Conservation (phyloP, 1,140 invertebrate species). For the Lineus longissimus region DNA sequence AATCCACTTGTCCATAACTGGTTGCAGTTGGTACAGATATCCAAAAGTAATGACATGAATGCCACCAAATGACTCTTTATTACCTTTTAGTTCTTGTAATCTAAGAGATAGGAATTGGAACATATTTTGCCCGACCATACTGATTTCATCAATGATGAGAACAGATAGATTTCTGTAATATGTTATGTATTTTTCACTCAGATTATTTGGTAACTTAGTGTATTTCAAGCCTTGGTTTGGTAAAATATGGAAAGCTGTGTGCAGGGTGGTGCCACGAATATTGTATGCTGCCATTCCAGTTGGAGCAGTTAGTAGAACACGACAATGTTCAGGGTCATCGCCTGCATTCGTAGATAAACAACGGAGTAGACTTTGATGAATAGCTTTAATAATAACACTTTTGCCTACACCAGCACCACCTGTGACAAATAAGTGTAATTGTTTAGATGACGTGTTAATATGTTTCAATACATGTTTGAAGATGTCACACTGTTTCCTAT, state of each 20-base stretch:
- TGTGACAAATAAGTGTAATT: constrained; percentile 18
- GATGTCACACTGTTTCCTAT: background rate
- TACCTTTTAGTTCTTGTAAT: constrained; percentile 7
- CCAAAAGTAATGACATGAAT: background rate
- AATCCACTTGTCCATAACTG: constrained; percentile 5
- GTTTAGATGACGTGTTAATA: background rate
- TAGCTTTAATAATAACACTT: constrained; percentile 17
- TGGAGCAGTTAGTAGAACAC: constrained; percentile 16
- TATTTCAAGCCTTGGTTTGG: constrained; percentile 1
- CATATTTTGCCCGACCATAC: constrained; percentile 20
- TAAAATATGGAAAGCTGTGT: background rate
- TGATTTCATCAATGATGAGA: constrained; percentile 23
- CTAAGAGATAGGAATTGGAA: constrained; percentile 15
- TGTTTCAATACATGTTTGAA: background rate
- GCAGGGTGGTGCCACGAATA: constrained; percentile 15
- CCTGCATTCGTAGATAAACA: constrained; percentile 2
- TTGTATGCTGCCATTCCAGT: constrained; percentile 12
- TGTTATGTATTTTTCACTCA: too few relatives aligned
- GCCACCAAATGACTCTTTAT: background rate
- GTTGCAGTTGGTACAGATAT: constrained; percentile 2
- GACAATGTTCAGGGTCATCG: constrained; percentile 11
- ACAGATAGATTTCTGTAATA: constrained; percentile 10
- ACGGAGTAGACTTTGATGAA: constrained; percentile 15
- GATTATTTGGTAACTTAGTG: too few relatives aligned
- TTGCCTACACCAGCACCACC: constrained; percentile 20